Conservation (phyloP, 2,888 invertebrate genomes). For the Dilophus febrilis region DNA sequence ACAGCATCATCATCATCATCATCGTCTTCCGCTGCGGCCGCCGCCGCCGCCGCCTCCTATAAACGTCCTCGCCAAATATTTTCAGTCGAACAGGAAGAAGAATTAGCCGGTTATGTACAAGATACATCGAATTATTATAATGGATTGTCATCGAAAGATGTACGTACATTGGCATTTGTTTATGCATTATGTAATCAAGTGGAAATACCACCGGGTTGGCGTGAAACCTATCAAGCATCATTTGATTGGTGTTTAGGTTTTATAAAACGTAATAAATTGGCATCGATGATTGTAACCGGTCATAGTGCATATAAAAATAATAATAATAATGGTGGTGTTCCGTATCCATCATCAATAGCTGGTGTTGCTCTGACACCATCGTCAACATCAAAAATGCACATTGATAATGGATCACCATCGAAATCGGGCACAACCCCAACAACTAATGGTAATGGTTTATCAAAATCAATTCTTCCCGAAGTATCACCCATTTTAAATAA, state of each 20-base stretch:
- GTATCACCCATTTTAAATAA: no score
- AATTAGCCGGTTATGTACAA: slow-evolving; percentile 3
- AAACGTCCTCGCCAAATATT: slow-evolving; percentile 4
- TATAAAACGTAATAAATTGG: slow-evolving; percentile 4
- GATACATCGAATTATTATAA: slow-evolving; percentile 4
- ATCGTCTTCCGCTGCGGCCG: not conserved
- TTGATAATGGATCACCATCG: no score
- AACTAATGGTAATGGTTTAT: no score
- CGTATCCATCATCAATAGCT: no score
- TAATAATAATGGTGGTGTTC: no score
- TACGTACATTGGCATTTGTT: slow-evolving; percentile 4
- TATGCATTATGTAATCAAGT: slow-evolving; percentile 5
- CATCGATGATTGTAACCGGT: slow-evolving; percentile 2
- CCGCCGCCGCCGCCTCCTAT: not conserved
- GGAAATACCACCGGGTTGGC: slow-evolving; percentile 4
- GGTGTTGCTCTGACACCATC: no score
- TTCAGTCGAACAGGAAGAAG: slow-evolving; percentile 4
- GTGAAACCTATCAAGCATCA: slow-evolving; percentile 4
- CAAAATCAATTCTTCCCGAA: no score
- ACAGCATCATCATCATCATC: not conserved
- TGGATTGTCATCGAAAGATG: slow-evolving; percentile 5
- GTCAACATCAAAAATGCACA: no score
- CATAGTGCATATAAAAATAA: not conserved
- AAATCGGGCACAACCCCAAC: no score
- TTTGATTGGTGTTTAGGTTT: slow-evolving; percentile 6